Base-by-base conservation (phyloP, 2,113 vertebrate genomes). In the Hyperoodon ampullatus region DNA sequence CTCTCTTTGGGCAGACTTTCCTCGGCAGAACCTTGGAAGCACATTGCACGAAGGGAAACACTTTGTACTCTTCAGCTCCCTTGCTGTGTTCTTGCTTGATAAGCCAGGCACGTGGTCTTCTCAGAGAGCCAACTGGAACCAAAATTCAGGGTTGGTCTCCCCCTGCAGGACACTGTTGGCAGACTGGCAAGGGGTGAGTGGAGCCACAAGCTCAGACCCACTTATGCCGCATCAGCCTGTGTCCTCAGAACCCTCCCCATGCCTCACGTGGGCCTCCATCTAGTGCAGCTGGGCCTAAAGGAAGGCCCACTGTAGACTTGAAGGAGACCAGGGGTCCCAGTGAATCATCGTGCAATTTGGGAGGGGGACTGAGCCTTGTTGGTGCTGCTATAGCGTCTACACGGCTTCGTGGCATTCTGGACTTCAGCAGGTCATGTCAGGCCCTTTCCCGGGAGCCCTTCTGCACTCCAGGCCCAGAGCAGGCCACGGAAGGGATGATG, bases 391-490 rank as follows among this genome's bases (percentile, higher is more conserved):
- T 50, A 24, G 42, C n/a, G 5, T 80, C 81, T 47, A 2, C 80
- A 30, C 0, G 0, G 33, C 19, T 13, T 47, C 18, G 9, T 14
- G 0, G 11, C 1, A 0, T 50, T 39, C 30, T 60, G 39, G 33
- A 2, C 53, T 33, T 61, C 18, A 74, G 13, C 30, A 66, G 30
- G 30, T 55, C 55, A 50, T 2, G 1, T 33, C 6, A 13, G 14
- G 47, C 47, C 35, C 28, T 83, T 82, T 39, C n/a, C 35, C 3
- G 11, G 66, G 53, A 23, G 33, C 35, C 42, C 18, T 44, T 83
- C 60, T 68, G 8, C 35, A 12, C 14, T 11, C 26, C 33, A 63
- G 77, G 44, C 66, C 42, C 53, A 81, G 18, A 23, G 19, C 21
- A 28, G 44, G n/a, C 30, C 75, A 24, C 53, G 63, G 26, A 18